These are phyloP conservation scores for Gandaritis pyraliata DNA, from an alignment of 2,888 invertebrate species.

Conservation along the genomic window DNA sequence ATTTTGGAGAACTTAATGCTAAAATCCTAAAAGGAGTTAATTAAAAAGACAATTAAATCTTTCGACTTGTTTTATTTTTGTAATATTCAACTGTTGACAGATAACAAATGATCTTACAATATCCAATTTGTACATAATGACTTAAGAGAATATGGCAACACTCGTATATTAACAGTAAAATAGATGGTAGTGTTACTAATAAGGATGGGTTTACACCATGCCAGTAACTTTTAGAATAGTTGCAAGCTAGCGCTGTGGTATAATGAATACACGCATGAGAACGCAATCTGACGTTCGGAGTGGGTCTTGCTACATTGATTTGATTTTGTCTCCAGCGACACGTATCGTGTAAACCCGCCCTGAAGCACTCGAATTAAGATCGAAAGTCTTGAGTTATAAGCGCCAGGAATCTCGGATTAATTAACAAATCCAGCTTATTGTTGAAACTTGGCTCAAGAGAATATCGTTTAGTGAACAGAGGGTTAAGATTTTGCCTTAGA, in stretches of 20 bases:
- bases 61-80: constrained; percentile 81
- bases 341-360: constrained; percentile 20
- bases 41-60: constrained; percentile 57
- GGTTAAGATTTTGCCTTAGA: neutral
- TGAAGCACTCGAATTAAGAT: constrained; percentile 39
- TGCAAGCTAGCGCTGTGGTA: neutral
- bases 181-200: constrained; percentile 63
- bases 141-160: constrained; percentile 85
- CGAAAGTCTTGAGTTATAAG: constrained; percentile 41
- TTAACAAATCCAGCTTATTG: constrained; percentile 27
- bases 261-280: too few species aligned
- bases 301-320: neutral
- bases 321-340: neutral
- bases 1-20: constrained; percentile 2
- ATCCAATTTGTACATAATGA: constrained; percentile 84
- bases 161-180: constrained; percentile 81
- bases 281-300: neutral
- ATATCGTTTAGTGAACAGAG: constrained; percentile 30
- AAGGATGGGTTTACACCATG: constrained; percentile 30
- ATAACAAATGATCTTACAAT: constrained; percentile 84
- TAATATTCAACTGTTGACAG: constrained; percentile 85
- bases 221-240: constrained; percentile 6
- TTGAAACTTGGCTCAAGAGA: constrained; percentile 24
- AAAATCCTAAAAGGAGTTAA: constrained; percentile 14
- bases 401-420: constrained; percentile 42